phyloP scores from a whole-genome alignment of 30 jellyfish, hydroid and myxozoan species.

The Aurelia aurita complex sp. Pacific region DNA sequence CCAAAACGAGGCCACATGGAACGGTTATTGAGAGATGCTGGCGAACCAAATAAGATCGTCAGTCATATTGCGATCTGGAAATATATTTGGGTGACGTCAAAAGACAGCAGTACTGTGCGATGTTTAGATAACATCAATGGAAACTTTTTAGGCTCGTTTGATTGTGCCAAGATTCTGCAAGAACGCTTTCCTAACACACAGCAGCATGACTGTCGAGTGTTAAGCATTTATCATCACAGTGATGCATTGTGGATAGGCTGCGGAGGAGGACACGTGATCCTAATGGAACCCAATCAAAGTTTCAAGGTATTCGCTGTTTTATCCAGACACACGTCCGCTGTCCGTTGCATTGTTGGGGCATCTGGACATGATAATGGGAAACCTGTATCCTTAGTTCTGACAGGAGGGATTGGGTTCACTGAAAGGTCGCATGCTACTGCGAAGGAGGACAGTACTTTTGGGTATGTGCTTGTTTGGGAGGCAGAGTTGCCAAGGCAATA shows the following conservation, averaged over 20 bases:
- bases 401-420: conserved; percentile 70
- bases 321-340: conserved; percentile 74
- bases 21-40: conserved; percentile 18
- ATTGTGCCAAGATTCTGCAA: conserved; percentile 39
- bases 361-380: conserved; percentile 28
- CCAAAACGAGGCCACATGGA: conserved; percentile 50
- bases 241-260: conserved; percentile 88
- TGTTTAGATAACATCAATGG: conserved; percentile 33
- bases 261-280: conserved; percentile 86
- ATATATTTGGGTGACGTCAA: conserved; percentile 52
- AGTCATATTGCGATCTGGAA: conserved; percentile 28
- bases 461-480: conserved; percentile 88
- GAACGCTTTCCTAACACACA: conserved; percentile 33
- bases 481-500: conserved; percentile 71
- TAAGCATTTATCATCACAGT: conserved; percentile 42
- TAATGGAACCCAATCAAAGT: conserved; percentile 43
- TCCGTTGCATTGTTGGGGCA: conserved; percentile 69
- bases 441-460: conserved; percentile 29
- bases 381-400: conserved; percentile 58
- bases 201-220: conserved; percentile 64
- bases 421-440: conserved; percentile 29
- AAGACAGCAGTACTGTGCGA: conserved; percentile 35
- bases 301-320: conserved; percentile 55
- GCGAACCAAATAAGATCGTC: conserved; percentile 35
- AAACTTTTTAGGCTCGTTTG: conserved; percentile 19